These are phyloP conservation scores for Exaiptasia diaphana DNA, from an alignment of 64 coral and sea anemone genomes.

Conservation along the genomic window DNA sequence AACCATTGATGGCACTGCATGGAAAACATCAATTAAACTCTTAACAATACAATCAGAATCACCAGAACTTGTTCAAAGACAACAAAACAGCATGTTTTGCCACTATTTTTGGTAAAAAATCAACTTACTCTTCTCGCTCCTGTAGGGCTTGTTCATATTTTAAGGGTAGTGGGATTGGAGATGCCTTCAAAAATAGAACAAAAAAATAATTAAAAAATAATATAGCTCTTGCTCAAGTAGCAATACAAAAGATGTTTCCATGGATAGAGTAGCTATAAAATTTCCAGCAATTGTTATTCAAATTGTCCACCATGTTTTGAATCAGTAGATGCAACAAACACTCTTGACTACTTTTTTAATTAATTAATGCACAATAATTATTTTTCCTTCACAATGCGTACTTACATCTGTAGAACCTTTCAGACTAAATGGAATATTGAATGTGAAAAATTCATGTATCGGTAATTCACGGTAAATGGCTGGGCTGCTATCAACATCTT, in stretches of 20 bases:
- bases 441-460: conserved; percentile 81
- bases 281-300: neutral
- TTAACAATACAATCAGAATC: neutral
- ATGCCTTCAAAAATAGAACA: conserved; percentile 20
- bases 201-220: neutral
- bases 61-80: neutral
- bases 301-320: neutral
- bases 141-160: conserved; percentile 84
- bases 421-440: conserved; percentile 91
- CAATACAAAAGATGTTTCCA: neutral
- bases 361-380: neutral
- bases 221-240: neutral
- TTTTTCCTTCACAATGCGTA: neutral
- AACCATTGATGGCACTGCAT: conserved; percentile 74
- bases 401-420: conserved; percentile 94
- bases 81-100: neutral
- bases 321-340: neutral
- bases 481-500: conserved; percentile 30
- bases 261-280: neutral
- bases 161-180: conserved; percentile 77
- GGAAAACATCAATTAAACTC: neutral
- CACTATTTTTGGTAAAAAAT: neutral
- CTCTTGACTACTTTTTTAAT: neutral
- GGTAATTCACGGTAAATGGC: conserved; percentile 76
- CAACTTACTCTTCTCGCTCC: conserved; percentile 75